Evolutionary conservation across 2,888 invertebrate species (phyloP).

Genomic region (Caenorhabditis sp.): DNA sequence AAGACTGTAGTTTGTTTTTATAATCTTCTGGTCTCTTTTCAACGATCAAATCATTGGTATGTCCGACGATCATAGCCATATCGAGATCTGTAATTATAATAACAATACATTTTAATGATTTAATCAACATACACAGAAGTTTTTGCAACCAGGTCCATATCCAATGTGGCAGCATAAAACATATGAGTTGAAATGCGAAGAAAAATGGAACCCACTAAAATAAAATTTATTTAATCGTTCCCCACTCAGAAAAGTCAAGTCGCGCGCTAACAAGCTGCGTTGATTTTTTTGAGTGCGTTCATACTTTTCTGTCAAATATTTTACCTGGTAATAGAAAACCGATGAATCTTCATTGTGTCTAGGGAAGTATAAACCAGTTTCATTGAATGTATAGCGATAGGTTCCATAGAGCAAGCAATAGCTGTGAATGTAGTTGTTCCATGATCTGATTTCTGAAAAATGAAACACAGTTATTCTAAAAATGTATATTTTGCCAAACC

Average conservation of each 20-base stretch:
- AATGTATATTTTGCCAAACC: slow-evolving; percentile 6
- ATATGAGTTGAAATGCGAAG: slow-evolving; percentile 38
- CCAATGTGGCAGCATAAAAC: slow-evolving; percentile 37
- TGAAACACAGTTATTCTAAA: not conserved
- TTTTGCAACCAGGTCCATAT: slow-evolving; percentile 39
- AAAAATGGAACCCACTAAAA: slow-evolving; percentile 45
- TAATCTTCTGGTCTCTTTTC: slow-evolving; percentile 17
- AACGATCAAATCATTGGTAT: slow-evolving; percentile 18
- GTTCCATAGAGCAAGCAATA: slow-evolving; percentile 45
- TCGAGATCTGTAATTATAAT: slow-evolving; percentile 21
- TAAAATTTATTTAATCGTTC: not conserved
- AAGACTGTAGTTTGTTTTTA: slow-evolving; percentile 15
- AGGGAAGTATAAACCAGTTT: slow-evolving; percentile 7
- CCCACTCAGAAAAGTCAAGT: no score
- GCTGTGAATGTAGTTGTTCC: slow-evolving; percentile 33
- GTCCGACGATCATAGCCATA: slow-evolving; percentile 31
- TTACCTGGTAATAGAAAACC: slow-evolving; percentile 30
- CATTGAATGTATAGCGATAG: slow-evolving; percentile 23
- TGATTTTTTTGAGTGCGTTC: no score
- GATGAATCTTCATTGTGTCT: slow-evolving; percentile 12
- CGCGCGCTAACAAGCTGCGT: no score
- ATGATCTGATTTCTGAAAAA: slow-evolving; percentile 31
- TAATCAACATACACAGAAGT: slow-evolving; percentile 21
- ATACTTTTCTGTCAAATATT: no score
- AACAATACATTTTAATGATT: not conserved